Percentiles rank a stretch among this genome's conserved stretches.
phyloP scores from a whole-genome alignment of 1,140 invertebrate species.

The Oryctes rhinoceros region DNA sequence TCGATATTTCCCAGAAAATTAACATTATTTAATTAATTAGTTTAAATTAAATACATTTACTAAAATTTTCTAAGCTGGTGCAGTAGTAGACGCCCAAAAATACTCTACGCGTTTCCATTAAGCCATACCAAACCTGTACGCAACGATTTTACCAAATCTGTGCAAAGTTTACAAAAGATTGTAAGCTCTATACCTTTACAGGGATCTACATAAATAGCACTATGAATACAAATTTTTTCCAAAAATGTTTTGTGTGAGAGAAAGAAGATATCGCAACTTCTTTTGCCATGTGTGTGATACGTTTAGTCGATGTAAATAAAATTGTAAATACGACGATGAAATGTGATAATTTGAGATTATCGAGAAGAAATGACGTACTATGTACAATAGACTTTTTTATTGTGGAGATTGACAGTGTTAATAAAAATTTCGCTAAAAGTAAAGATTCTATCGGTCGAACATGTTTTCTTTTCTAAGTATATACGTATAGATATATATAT shows the following conservation, averaged over 20 bases:
- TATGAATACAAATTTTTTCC: neutral
- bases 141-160: neutral
- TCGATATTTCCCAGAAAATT: too few relatives aligned
- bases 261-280: neutral
- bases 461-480: neutral
- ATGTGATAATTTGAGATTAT: slow-evolving; percentile 39
- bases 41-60: too few relatives aligned
- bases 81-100: too few relatives aligned
- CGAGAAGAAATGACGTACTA: neutral
- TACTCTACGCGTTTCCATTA: too few relatives aligned
- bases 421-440: slow-evolving; percentile 12
- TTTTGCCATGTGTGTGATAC: neutral
- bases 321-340: slow-evolving; percentile 25
- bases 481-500: slow-evolving; percentile 9
- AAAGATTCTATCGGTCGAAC: slow-evolving; percentile 8
- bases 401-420: neutral
- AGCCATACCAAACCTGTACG: too few relatives aligned
- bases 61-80: too few relatives aligned
- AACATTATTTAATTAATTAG: too few relatives aligned
- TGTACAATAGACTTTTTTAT: slow-evolving; percentile 25
- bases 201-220: slow-evolving; percentile 6
- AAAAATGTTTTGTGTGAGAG: slow-evolving; percentile 1
- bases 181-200: neutral
- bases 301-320: slow-evolving; percentile 33
- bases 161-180: slow-evolving; percentile 14